Evolutionary conservation across 2,113 vertebrate genomes (phyloP).

Genomic region (Crocuta crocuta): DNA sequence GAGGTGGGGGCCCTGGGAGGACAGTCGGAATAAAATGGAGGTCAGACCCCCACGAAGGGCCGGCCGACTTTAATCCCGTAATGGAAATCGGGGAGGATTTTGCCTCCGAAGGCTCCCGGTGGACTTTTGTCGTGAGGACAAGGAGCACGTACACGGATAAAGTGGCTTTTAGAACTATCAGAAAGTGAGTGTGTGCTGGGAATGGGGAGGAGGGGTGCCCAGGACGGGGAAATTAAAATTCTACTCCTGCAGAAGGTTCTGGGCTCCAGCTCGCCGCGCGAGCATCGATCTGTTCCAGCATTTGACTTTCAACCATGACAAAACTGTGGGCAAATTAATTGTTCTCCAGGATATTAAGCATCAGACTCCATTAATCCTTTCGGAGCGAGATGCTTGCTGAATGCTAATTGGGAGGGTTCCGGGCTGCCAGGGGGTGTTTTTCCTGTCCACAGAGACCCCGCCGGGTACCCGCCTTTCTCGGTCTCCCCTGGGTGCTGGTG

Average conservation of each 20-base stretch:
- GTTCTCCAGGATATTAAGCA: slow-evolving; percentile 99
- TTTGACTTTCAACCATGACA: slow-evolving; percentile 99
- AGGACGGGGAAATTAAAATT: slow-evolving; percentile 97
- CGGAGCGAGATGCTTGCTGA: slow-evolving; percentile 94
- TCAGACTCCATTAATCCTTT: slow-evolving; percentile 99
- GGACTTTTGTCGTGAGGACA: slow-evolving; percentile 82
- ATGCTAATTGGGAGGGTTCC: slow-evolving; percentile 93
- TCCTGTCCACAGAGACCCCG: background rate
- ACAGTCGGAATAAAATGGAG: slow-evolving; percentile 39
- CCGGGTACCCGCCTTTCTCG: background rate
- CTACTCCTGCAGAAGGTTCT: slow-evolving; percentile 94
- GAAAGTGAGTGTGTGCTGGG: slow-evolving; percentile 88
- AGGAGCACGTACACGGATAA: slow-evolving; percentile 74
- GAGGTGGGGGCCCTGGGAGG: background rate
- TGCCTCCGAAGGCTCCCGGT: slow-evolving; percentile 78
- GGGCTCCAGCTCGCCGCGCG: slow-evolving; percentile 93
- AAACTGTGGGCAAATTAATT: slow-evolving; percentile 99
- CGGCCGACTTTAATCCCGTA: slow-evolving; percentile 73
- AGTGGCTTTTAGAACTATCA: slow-evolving; percentile 89
- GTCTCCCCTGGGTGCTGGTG: background rate
- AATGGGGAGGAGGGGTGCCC: slow-evolving; percentile 90
- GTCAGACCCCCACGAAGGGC: slow-evolving; percentile 79
- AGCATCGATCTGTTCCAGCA: slow-evolving; percentile 99
- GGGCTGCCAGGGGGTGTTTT: slow-evolving; percentile 22
- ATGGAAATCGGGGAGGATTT: slow-evolving; percentile 76